These are phyloP conservation scores for Mythimna vitellina DNA, from an alignment of 2,888 invertebrate species.

Conservation along the genomic window DNA sequence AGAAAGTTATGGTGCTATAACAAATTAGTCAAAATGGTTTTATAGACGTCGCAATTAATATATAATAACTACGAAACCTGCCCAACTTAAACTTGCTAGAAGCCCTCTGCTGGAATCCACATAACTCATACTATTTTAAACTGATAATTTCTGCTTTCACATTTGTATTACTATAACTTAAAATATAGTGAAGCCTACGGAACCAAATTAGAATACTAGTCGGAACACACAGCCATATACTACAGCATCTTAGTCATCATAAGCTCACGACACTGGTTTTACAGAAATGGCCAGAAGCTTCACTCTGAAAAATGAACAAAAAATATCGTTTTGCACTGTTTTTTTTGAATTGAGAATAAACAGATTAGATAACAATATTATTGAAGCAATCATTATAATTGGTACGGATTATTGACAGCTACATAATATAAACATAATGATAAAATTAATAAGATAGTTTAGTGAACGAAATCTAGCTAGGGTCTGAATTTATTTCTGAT, in stretches of 20 bases:
- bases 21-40: not conserved
- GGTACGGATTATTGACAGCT: not conserved
- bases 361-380: not conserved
- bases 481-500: not conserved
- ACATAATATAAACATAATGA: not conserved
- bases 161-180: not conserved
- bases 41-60: not conserved
- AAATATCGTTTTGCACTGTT: not conserved
- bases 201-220: constrained; percentile 41
- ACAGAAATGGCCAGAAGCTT: constrained; percentile 33
- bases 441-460: no score
- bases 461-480: not conserved
- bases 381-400: not conserved
- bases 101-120: not conserved
- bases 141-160: not conserved
- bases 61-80: not conserved
- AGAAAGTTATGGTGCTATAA: no score
- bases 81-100: not conserved
- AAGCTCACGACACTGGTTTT: constrained; percentile 41
- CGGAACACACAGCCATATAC: constrained; percentile 35
- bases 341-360: not conserved
- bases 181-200: constrained; percentile 24
- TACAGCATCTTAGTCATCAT: constrained; percentile 61
- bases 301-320: not conserved
- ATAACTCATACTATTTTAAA: not conserved